These are phyloP conservation scores for Pteria penguin DNA, from an alignment of 2,888 invertebrate genomes.

Conservation along the genomic window DNA sequence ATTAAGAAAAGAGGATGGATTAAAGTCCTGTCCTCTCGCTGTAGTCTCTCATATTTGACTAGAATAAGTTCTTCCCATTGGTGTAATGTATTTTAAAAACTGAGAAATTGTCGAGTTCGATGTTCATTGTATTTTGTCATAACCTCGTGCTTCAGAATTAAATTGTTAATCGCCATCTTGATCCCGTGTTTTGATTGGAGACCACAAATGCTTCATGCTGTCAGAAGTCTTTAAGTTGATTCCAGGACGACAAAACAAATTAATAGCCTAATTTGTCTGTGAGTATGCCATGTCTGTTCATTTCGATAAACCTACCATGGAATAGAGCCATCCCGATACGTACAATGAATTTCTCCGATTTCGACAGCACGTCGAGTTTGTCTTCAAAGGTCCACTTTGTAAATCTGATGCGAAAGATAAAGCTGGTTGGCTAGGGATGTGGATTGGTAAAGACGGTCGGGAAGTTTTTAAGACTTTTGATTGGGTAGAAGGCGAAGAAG, in stretches of 20 bases:
- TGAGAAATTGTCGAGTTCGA: no score
- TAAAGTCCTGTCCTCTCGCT: no score
- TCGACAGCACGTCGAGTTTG: neutral
- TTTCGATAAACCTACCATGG: neutral
- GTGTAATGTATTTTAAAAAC: no score
- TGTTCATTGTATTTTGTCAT: no score
- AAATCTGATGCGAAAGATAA: neutral
- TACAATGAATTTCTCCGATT: neutral
- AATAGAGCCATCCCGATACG: neutral
- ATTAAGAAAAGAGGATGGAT: no score
- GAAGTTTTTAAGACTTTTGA: slow-evolving; percentile 48
- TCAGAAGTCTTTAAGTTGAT: neutral
- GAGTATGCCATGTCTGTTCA: neutral
- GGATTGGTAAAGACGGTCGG: slow-evolving; percentile 48
- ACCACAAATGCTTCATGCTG: neutral
- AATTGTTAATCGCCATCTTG: no score
- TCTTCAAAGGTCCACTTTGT: neutral
- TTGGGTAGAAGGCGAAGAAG: slow-evolving; percentile 37
- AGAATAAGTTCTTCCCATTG: no score
- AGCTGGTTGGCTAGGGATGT: slow-evolving; percentile 20
- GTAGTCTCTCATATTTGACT: no score
- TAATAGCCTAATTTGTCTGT: no score
- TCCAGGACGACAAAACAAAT: neutral
- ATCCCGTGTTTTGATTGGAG: no score
- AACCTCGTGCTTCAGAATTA: no score